A percentile compares a stretch with the other conserved stretches of the same genome.
phyloP scores from a whole-genome alignment of 2,797 vertebrate species.

The Siniperca obscura region DNA sequence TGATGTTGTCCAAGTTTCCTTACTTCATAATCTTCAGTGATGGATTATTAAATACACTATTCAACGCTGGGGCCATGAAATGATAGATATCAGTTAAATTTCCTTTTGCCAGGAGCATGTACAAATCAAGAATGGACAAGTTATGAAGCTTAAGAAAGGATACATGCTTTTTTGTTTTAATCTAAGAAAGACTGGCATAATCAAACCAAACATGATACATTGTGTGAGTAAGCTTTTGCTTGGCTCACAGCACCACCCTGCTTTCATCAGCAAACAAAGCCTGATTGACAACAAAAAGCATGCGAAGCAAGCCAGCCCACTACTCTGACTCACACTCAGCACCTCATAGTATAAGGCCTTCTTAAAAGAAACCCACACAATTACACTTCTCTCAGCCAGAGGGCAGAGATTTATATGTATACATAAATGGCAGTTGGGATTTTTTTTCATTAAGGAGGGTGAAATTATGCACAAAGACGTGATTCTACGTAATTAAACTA shows the following conservation, averaged over 20 bases:
- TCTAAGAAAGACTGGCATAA: slow-evolving; percentile 55
- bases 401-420: slow-evolving; percentile 77
- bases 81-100: slow-evolving; percentile 55
- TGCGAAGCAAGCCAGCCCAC: slow-evolving; percentile 56
- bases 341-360: slow-evolving; percentile 41
- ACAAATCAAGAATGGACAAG: slow-evolving; percentile 61
- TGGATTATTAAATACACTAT: slow-evolving; percentile 37
- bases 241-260: slow-evolving; percentile 73
- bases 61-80: slow-evolving; percentile 15
- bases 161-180: slow-evolving; percentile 41
- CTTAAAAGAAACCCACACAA: slow-evolving; percentile 66
- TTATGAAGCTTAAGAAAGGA: slow-evolving; percentile 40
- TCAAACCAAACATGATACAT: slow-evolving; percentile 71
- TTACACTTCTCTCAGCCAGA: slow-evolving; percentile 74
- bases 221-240: slow-evolving; percentile 60
- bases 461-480: slow-evolving; percentile 86
- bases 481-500: slow-evolving; percentile 88
- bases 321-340: slow-evolving; percentile 65
- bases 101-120: slow-evolving; percentile 36
- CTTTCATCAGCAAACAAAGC: slow-evolving; percentile 79
- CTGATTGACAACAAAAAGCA: slow-evolving; percentile 75
- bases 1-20: slow-evolving; percentile 50
- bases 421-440: slow-evolving; percentile 80
- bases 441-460: slow-evolving; percentile 82
- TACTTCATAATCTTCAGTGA: slow-evolving; percentile 43